A percentile compares a stretch with the other conserved stretches of the same genome.
These are phyloP conservation scores for Chelon labrosus DNA, from an alignment of 2,797 vertebrate species.

Conservation along the genomic window DNA sequence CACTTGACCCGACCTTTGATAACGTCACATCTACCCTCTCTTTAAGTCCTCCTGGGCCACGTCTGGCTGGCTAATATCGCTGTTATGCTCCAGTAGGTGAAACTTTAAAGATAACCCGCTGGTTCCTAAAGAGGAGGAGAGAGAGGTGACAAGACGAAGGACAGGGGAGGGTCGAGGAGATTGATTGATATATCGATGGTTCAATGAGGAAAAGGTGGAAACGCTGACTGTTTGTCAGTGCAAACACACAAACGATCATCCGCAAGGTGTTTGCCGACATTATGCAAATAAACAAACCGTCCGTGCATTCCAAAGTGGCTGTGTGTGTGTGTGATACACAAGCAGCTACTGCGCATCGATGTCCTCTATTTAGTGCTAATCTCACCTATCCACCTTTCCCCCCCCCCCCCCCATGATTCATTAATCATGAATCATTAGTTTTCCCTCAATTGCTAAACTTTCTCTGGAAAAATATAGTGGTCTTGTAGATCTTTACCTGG, in stretches of 20 bases:
- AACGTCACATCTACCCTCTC: constrained; percentile 29
- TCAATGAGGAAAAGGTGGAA: constrained; percentile 34
- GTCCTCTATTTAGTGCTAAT: constrained; percentile 21
- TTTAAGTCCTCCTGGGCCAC: background rate
- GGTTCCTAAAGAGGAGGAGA: constrained; percentile 14
- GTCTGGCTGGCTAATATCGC: constrained; percentile 13
- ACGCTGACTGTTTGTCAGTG: constrained; percentile 9
- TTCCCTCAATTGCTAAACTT: background rate
- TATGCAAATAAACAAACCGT: constrained; percentile 30
- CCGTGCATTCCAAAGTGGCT: constrained; percentile 7
- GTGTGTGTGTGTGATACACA: constrained; percentile 7
- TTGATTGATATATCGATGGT: constrained; percentile 22
- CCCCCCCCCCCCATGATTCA: no score
- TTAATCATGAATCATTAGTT: no score
- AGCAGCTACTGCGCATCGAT: background rate
- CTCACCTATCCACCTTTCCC: constrained; percentile 8
- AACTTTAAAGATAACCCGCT: constrained; percentile 29
- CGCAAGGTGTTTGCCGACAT: constrained; percentile 41
- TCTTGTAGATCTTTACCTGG: background rate
- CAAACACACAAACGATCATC: constrained; percentile 20
- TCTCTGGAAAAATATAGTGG: background rate
- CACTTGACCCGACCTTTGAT: constrained; percentile 37
- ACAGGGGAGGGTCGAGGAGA: constrained; percentile 1
- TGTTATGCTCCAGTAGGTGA: background rate
- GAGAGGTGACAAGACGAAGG: background rate